phyloP scores from a whole-genome alignment of 2,888 invertebrate genomes.

The Phragmatobia fuliginosa region DNA sequence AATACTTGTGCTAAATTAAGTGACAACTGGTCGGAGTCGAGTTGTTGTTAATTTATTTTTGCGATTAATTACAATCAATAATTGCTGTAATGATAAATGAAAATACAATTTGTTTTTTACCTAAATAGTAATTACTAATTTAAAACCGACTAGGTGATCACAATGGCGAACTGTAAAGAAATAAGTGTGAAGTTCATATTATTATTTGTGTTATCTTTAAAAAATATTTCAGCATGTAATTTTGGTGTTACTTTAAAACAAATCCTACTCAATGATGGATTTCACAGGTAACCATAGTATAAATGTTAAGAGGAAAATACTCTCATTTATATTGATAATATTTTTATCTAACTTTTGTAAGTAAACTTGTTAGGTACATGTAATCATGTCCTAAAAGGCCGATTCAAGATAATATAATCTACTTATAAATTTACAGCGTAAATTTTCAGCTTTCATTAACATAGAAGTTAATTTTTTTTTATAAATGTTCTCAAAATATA shows the following conservation, averaged over 20 bases:
- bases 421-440: no score
- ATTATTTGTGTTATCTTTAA: slow-evolving; percentile 36
- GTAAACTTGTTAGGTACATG: no score
- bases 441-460: no score
- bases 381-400: no score
- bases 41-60: no score
- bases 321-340: no score
- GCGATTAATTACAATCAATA: neutral
- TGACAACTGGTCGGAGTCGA: no score
- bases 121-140: neutral
- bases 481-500: no score
- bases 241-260: slow-evolving; percentile 69
- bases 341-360: neutral
- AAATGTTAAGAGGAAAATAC: no score
- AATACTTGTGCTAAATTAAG: no score
- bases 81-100: neutral
- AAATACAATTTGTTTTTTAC: neutral
- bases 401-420: no score
- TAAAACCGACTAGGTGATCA: neutral
- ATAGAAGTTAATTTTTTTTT: no score
- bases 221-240: slow-evolving; percentile 58
- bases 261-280: slow-evolving; percentile 69
- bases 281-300: slow-evolving; percentile 69
- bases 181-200: neutral
- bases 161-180: neutral